Base-by-base conservation (phyloP, 2,113 vertebrate genomes). In the Ictalurus punctatus region DNA sequence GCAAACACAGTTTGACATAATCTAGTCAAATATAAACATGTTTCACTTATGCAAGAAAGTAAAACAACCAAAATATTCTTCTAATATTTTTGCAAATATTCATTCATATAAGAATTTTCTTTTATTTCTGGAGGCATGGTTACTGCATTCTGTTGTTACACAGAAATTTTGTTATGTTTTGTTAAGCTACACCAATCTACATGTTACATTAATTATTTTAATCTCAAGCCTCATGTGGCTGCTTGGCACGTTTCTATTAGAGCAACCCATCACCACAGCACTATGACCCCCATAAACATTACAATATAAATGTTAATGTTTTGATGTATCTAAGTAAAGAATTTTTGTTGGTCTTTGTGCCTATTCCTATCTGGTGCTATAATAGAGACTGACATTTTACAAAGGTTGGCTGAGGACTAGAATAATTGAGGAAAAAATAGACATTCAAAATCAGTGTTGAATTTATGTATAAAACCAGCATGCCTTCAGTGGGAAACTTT, bases 81-180 rank as follows among this genome's bases (percentile, higher is more conserved):
- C 25, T 65, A 44, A 52, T 56, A 13, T 76, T 90, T 90, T 83
- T 86, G 63, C 65, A 52, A 83, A 78, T 83, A 10, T 81, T 87
- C 44, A 16, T 74, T 87, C 58, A 88, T 67, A 25, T 67, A 54
- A 25, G 37, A 54, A 23, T 73, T 80, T 63, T 80, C 69, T 58
- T 88, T 81, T 74, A 69, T 76, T 44, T 63, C 69, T 69, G 4
- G 21, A 79, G 9, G 30, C 48, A 71, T 21, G 44, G 67, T 86
- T 74, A 54, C 2, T 84, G 67, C 48, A 52, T 73, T 78, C n/a
- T 85, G n/a, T 81, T 81, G 40, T 88, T 85, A 86, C 65, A 88
- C 58, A 88, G 83, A 90, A 89, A 58, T 59, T n/a, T 79, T 61
- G 23, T 58, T 76, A 27, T 63, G 37, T 52, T 87, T 54, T 40